phyloP scores from a whole-genome alignment of 2,797 vertebrate genomes.

The Poecilia wingei region DNA sequence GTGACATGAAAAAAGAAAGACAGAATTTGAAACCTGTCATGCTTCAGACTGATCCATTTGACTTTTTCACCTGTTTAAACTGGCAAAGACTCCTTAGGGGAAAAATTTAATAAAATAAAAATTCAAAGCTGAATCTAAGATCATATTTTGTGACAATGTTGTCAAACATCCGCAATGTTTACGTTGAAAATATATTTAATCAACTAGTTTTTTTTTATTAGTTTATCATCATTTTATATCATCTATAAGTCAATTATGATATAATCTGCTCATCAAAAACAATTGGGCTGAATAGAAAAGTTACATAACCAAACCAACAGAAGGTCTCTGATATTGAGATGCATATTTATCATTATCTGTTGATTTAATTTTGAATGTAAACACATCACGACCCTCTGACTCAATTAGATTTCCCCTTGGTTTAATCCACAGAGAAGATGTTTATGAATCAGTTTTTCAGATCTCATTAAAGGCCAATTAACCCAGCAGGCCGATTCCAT shows the following conservation, averaged over 20 bases:
- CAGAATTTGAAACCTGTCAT: background rate
- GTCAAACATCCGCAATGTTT: background rate
- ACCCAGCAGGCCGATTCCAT: conserved; percentile 47
- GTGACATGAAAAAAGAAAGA: background rate
- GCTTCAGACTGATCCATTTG: background rate
- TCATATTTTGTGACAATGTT: background rate
- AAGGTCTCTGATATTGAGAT: conserved; percentile 15
- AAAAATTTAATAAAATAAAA: background rate
- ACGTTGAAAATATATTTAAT: background rate
- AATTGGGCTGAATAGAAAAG: background rate
- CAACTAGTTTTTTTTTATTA: background rate
- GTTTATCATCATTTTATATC: background rate
- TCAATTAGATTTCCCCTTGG: conserved; percentile 37
- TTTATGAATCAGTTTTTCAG: conserved; percentile 54
- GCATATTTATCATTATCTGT: background rate
- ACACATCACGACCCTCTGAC: conserved; percentile 11
- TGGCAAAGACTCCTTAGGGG: background rate
- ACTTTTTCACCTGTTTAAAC: background rate
- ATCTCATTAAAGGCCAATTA: conserved; percentile 63
- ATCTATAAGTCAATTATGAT: background rate
- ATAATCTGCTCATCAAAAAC: background rate
- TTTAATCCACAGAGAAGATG: conserved; percentile 51
- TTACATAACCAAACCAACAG: background rate
- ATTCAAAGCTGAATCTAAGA: background rate
- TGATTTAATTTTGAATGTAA: conserved; percentile 20